Evolutionary conservation across 53 echinoderm and acorn worm genomes (phyloP).

Genomic region (Holothuria leucospilota): DNA sequence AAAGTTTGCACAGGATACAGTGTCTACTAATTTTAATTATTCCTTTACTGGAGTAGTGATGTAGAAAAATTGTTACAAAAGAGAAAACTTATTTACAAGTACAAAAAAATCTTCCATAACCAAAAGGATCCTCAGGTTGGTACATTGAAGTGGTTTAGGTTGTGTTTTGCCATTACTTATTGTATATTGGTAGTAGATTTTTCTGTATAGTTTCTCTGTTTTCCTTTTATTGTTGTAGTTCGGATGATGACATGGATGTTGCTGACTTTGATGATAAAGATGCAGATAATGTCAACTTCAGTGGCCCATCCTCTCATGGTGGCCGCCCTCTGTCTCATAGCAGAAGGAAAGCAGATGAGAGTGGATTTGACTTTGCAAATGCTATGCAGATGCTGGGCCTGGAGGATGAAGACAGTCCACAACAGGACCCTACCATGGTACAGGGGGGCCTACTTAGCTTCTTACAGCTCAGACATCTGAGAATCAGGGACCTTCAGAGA

Average conservation of each 20-base stretch:
- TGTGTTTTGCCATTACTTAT: too few relatives aligned
- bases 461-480: conserved; percentile 90
- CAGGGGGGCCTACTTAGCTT: conserved; percentile 95
- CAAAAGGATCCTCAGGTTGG: too few relatives aligned
- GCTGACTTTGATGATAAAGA: conserved; percentile 98
- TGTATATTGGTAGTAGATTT: too few relatives aligned
- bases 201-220: too few relatives aligned
- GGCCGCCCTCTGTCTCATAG: conserved; percentile 61
- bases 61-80: too few relatives aligned
- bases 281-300: conserved; percentile 82
- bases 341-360: conserved; percentile 72
- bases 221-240: conserved; percentile 22
- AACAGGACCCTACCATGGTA: conserved; percentile 91
- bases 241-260: conserved; percentile 81
- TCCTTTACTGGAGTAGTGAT: too few relatives aligned
- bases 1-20: too few relatives aligned
- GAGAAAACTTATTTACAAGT: too few relatives aligned
- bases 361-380: conserved; percentile 80
- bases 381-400: conserved; percentile 92
- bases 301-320: conserved; percentile 69
- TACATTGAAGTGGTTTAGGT: too few relatives aligned
- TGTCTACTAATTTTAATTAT: too few relatives aligned
- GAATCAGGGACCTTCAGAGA: conserved; percentile 93
- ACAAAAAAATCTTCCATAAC: too few relatives aligned
- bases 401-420: conserved; percentile 88